These are phyloP conservation scores for Epicampocera succincta DNA, from an alignment of 2,888 invertebrate species.

Conservation along the genomic window DNA sequence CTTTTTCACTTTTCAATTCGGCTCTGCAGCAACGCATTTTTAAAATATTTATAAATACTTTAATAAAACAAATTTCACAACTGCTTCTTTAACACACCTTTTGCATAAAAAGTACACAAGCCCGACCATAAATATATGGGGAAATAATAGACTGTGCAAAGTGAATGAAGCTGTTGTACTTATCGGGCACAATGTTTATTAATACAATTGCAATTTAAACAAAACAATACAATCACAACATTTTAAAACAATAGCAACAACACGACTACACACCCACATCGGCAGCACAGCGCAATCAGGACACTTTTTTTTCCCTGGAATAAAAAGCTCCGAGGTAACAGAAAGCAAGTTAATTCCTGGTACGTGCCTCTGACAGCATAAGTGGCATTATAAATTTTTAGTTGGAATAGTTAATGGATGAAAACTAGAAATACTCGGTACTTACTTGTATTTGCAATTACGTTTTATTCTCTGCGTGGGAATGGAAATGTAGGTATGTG, in stretches of 20 bases:
- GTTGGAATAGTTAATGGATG: constrained; percentile 59
- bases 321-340: constrained; percentile 25
- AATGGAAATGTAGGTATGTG: not conserved
- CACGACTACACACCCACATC: constrained; percentile 3
- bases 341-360: constrained; percentile 61
- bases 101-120: no score
- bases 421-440: constrained; percentile 9
- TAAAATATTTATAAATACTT: not conserved
- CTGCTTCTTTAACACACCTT: no score
- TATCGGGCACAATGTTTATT: constrained; percentile 43
- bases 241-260: constrained; percentile 42
- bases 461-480: constrained; percentile 15
- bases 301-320: not conserved
- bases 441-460: constrained; percentile 18
- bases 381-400: constrained; percentile 63
- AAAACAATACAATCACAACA: constrained; percentile 57
- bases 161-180: constrained; percentile 37
- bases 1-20: no score
- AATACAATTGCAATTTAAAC: constrained; percentile 63
- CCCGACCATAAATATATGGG: constrained; percentile 8
- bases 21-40: no score
- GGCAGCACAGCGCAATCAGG: not conserved
- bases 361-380: constrained; percentile 62
- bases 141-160: constrained; percentile 9
- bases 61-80: no score